phyloP scores from a whole-genome alignment of 2,113 vertebrate species.

The Myrmecobius fasciatus region DNA sequence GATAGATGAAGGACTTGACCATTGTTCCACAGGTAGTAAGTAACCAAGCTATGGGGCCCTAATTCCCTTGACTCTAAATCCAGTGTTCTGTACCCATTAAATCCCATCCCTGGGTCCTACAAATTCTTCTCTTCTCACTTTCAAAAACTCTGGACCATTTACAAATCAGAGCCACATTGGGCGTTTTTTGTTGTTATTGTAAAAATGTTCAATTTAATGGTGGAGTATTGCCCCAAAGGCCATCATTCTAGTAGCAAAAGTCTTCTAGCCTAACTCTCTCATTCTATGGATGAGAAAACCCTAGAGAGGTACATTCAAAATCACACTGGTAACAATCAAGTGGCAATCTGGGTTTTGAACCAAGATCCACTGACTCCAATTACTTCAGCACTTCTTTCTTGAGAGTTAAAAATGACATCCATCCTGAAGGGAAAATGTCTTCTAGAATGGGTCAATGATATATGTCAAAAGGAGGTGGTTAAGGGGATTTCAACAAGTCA shows the following conservation, averaged over 20 bases:
- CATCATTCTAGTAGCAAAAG: background rate
- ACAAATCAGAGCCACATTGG: background rate
- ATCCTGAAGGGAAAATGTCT: background rate
- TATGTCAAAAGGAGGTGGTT: background rate
- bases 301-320: background rate
- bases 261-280: background rate
- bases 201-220: background rate
- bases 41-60: background rate
- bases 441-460: background rate
- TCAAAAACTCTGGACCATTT: background rate
- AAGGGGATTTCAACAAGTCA: background rate
- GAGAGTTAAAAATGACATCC: background rate
- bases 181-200: background rate
- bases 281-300: background rate
- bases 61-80: background rate
- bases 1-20: background rate
- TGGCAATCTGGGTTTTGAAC: background rate
- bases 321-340: background rate
- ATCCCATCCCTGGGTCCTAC: background rate
- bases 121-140: background rate
- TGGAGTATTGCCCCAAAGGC: background rate
- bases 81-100: background rate
- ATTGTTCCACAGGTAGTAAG: background rate
- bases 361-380: background rate
- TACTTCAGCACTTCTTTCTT: background rate